Percentiles rank a stretch among this genome's conserved stretches.
Evolutionary conservation across 2,888 invertebrate genomes (phyloP).

Genomic region (Mythimna impura): DNA sequence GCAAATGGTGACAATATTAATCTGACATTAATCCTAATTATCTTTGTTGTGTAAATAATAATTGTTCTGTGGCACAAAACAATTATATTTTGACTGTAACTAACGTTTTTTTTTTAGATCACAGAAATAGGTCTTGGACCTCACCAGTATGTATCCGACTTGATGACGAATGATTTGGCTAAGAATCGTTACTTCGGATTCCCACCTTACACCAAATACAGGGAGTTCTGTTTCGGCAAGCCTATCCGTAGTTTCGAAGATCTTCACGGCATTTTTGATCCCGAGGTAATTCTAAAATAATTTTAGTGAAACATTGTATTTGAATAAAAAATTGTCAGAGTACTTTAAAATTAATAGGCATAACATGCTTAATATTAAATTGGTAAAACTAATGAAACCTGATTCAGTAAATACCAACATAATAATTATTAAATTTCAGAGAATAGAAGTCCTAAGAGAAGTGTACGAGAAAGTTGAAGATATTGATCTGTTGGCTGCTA

Average conservation of each 20-base stretch:
- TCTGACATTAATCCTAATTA: no score
- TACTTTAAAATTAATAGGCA: no score
- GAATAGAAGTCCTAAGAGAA: conserved; percentile 72
- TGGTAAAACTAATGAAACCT: no score
- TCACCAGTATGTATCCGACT: conserved; percentile 71
- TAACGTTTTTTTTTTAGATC: conserved; percentile 64
- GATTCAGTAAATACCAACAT: neutral
- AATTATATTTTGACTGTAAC: neutral
- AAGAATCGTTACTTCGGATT: conserved; percentile 94
- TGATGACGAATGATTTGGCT: conserved; percentile 73
- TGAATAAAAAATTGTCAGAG: no score
- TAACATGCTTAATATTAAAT: no score
- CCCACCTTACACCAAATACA: conserved; percentile 95
- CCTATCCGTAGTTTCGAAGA: conserved; percentile 88
- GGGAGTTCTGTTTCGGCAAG: conserved; percentile 94
- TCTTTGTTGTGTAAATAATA: no score
- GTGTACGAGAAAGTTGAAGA: conserved; percentile 92
- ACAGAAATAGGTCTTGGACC: conserved; percentile 72
- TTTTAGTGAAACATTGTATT: neutral
- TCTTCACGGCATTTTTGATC: conserved; percentile 64
- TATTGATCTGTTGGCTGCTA: conserved; percentile 97
- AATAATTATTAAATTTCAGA: conserved; percentile 65
- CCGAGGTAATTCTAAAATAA: conserved; percentile 69
- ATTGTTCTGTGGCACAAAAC: no score
- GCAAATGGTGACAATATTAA: no score